Percentiles rank a stretch among this genome's conserved stretches.
Conservation (phyloP, 2,797 vertebrate genomes). For the Myoxocephalus aenaeus region DNA sequence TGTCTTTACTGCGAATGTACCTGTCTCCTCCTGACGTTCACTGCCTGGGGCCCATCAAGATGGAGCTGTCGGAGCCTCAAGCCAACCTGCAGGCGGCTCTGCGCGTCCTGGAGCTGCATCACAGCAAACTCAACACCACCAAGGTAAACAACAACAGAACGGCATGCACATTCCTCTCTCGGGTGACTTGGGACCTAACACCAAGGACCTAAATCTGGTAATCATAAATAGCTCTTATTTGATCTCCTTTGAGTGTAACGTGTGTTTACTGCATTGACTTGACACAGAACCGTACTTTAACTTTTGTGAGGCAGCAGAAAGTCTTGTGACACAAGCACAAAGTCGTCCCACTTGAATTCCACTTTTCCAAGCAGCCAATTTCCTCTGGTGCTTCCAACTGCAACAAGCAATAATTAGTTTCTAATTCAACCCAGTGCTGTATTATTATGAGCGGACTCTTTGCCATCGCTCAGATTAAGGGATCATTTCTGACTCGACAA, state of each 20-base stretch:
- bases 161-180: neutral
- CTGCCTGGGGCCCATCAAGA: slow-evolving; percentile 96
- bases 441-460: neutral
- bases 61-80: slow-evolving; percentile 93
- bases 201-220: neutral
- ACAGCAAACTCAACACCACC: slow-evolving; percentile 97
- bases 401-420: slow-evolving; percentile 7
- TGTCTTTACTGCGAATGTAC: slow-evolving; percentile 97
- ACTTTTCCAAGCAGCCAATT: neutral
- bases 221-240: neutral
- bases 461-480: slow-evolving; percentile 3
- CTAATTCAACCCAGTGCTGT: neutral
- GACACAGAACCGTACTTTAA: slow-evolving; percentile 1
- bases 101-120: slow-evolving; percentile 94
- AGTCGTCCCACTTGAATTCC: neutral
- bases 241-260: neutral
- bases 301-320: neutral
- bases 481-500: slow-evolving; percentile 10
- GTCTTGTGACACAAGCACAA: neutral
- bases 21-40: slow-evolving; percentile 95
- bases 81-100: slow-evolving; percentile 95
- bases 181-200: neutral
- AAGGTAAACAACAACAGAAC: slow-evolving; percentile 85
- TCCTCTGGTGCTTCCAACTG: neutral
- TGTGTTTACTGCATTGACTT: slow-evolving; percentile 1